phyloP scores from a whole-genome alignment of 2,888 invertebrate species.

The Rhyacophila evoluta region DNA sequence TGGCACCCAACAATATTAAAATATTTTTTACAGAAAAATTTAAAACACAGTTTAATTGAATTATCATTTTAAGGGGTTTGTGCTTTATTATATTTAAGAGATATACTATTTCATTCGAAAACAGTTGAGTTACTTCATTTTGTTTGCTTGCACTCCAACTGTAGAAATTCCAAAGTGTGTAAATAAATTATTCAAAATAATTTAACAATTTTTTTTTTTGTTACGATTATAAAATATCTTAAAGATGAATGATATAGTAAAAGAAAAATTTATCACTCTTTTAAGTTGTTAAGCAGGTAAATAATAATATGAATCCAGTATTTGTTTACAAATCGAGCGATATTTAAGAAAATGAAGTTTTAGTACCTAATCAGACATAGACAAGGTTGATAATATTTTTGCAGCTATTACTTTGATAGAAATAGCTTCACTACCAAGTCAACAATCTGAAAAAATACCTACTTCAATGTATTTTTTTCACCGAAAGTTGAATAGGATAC shows the following conservation, averaged over 20 bases:
- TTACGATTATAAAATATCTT: conserved; percentile 12
- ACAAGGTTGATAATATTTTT: not conserved
- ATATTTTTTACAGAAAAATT: conserved; percentile 41
- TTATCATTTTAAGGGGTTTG: not conserved
- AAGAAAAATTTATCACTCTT: not conserved
- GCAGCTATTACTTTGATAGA: not conserved
- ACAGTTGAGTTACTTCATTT: not conserved
- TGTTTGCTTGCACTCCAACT: not conserved
- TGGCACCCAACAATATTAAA: conserved; percentile 54
- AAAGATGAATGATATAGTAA: conserved; percentile 15
- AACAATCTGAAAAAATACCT: not conserved
- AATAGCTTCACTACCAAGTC: not conserved
- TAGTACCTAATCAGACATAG: not conserved
- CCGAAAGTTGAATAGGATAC: not conserved
- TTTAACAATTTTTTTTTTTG: too few relatives aligned
- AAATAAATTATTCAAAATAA: not conserved
- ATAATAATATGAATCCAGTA: not conserved
- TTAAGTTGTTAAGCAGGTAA: not conserved
- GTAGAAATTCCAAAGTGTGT: not conserved
- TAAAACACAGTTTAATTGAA: conserved; percentile 25
- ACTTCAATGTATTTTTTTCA: not conserved
- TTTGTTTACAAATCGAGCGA: not conserved
- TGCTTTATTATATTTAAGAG: not conserved
- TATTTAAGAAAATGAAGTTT: not conserved
- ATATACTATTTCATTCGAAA: not conserved